Percentiles rank a stretch among this genome's conserved stretches.
Conservation (phyloP, 2,888 invertebrate genomes). For the Caenorhabditis imperialis region DNA sequence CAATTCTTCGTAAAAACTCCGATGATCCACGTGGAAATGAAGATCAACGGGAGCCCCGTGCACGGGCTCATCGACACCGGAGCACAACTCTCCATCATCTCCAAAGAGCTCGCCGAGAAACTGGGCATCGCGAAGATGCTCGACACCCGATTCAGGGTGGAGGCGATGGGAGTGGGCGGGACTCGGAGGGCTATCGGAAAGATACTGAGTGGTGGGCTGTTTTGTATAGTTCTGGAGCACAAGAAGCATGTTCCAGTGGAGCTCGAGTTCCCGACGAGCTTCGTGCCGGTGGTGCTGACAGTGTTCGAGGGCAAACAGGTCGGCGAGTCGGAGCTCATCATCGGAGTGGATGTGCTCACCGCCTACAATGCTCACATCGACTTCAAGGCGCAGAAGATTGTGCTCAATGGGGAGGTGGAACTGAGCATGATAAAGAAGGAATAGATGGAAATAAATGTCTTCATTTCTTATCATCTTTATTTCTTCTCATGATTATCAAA, state of each 20-base stretch:
- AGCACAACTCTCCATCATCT: conserved; percentile 39
- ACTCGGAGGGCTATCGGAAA: conserved; percentile 25
- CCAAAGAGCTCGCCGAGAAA: conserved; percentile 4
- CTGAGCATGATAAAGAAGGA: neutral
- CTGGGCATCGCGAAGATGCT: conserved; percentile 7
- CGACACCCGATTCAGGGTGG: conserved; percentile 31
- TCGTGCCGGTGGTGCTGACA: conserved; percentile 21
- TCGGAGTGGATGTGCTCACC: conserved; percentile 38
- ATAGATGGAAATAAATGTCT: too few species aligned
- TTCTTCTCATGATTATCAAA: too few species aligned
- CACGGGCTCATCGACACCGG: conserved; percentile 33
- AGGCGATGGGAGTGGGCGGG: conserved; percentile 33
- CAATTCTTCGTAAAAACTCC: conserved; percentile 44
- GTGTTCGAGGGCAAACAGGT: conserved; percentile 15
- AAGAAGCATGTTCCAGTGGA: conserved; percentile 20
- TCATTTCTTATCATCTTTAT: too few species aligned
- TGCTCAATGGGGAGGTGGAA: conserved; percentile 5
- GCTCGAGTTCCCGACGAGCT: conserved; percentile 9
- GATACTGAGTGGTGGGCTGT: conserved; percentile 25
- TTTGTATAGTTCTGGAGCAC: neutral
- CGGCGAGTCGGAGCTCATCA: conserved; percentile 8
- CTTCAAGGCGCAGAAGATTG: conserved; percentile 12
- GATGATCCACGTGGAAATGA: conserved; percentile 18
- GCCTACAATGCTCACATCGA: conserved; percentile 21
- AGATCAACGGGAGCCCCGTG: conserved; percentile 5